phyloP scores from a whole-genome alignment of 1,140 invertebrate species.

The Atopsyche davidsoni region DNA sequence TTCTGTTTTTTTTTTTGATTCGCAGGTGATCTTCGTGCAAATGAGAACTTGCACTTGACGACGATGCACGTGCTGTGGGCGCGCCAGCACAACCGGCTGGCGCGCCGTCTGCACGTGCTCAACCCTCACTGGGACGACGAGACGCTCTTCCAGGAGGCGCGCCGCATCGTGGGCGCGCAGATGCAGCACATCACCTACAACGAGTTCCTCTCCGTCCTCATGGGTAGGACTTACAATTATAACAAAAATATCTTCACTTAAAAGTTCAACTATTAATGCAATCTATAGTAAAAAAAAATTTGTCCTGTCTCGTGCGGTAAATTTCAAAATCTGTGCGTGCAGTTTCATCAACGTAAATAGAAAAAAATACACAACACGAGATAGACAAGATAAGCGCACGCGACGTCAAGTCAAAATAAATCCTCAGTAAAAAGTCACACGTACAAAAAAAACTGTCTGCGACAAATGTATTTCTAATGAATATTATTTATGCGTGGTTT shows the following conservation, averaged over 20 bases:
- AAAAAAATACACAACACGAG: too few relatives aligned
- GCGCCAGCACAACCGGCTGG: conserved; percentile 79
- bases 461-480: too few relatives aligned
- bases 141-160: conserved; percentile 69
- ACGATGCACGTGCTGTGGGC: conserved; percentile 76
- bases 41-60: conserved; percentile 77
- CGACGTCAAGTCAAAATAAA: too few relatives aligned
- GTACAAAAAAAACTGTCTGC: too few relatives aligned
- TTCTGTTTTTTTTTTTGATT: conserved; percentile 23
- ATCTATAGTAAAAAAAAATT: not conserved
- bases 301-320: too few relatives aligned
- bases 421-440: too few relatives aligned
- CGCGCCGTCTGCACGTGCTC: conserved; percentile 50
- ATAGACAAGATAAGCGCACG: too few relatives aligned
- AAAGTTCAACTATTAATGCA: not conserved
- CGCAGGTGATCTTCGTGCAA: conserved; percentile 68
- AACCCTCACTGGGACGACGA: conserved; percentile 86
- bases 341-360: too few relatives aligned
- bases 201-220: conserved; percentile 78
- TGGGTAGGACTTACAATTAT: conserved; percentile 51
- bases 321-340: too few relatives aligned
- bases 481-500: too few relatives aligned
- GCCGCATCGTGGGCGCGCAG: conserved; percentile 74
- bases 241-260: not conserved
- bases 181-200: conserved; percentile 83